These are phyloP conservation scores for Motacilla alba DNA, from an alignment of 2,113 vertebrate species.

Conservation along the genomic window DNA sequence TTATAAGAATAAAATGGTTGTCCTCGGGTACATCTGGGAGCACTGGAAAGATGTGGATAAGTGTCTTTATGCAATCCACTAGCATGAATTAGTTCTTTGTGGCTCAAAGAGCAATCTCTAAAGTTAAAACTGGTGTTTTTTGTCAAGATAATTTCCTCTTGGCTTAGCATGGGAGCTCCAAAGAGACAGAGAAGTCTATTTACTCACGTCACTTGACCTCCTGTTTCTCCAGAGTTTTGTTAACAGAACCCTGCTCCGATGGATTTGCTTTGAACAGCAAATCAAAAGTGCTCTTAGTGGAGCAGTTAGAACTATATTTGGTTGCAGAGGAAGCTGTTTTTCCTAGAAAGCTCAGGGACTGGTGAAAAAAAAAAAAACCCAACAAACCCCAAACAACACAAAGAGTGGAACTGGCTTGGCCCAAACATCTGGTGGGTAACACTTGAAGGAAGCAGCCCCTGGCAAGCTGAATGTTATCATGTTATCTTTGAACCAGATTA, in stretches of 20 bases:
- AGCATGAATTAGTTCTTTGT: neutral
- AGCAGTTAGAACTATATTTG: neutral
- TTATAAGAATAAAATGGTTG: neutral
- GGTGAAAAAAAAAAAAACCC: neutral
- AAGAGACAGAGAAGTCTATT: neutral
- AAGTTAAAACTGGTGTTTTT: neutral
- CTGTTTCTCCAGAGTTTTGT: neutral
- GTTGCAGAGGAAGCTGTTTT: neutral
- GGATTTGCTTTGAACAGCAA: constrained; percentile 5
- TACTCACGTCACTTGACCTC: neutral
- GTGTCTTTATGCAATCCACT: neutral
- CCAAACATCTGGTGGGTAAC: neutral
- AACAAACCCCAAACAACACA: neutral
- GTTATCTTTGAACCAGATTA: neutral
- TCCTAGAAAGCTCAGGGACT: constrained; percentile 36
- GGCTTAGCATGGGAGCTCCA: neutral
- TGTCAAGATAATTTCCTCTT: neutral
- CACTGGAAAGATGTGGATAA: neutral
- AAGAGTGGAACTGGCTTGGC: neutral
- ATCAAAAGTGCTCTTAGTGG: neutral
- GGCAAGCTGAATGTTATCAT: neutral
- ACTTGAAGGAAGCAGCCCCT: neutral
- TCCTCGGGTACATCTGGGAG: neutral
- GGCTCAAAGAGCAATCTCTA: neutral
- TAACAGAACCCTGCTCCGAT: neutral